Base-by-base conservation (phyloP, 2,797 vertebrate species). In the Hephaestus fuliginosus region DNA sequence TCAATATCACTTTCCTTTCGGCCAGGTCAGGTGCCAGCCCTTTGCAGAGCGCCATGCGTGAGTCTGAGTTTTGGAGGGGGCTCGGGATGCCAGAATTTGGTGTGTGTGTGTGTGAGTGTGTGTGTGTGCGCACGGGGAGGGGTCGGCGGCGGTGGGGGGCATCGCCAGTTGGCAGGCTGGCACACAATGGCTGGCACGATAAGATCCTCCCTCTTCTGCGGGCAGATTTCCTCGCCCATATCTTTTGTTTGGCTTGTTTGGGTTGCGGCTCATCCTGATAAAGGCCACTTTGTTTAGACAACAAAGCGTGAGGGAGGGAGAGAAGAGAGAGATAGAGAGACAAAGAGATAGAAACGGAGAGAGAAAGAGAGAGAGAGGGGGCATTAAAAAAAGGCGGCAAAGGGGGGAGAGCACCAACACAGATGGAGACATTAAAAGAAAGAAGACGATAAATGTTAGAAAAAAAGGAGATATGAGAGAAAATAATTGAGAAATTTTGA, bases 201-300 rank as follows among this genome's bases (percentile, higher is more conserved):
- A 91, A 93, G 91, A 91, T 92, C 90, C 92, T 90, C 83, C 84
- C 88, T 86, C 83, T 81, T 89, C 87, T 82, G 84, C 62, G 88
- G 90, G 90, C 91, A 92, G 86, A 89, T 93, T 90, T 92, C 90
- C 93, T 94, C 90, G 83, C 89, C 93, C 91, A 76, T 89, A 91
- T 94, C 92, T 95, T 94, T 95, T 94, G 91, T 92, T 93, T 90
- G 82, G 89, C 86, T 89, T 94, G 93, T 95, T 95, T 95, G 93
- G 92, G 94, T 94, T 94, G 93, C 83, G 67, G 92, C 90, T 92
- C 89, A 86, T 93, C 90, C 92, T 68, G 95, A 96, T 95, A 95
- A 95, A 95, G 89, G 87, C 90, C 87, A 90, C 90, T 93, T 95
- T 96, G 94, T 95, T 96, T 94, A 94, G 93, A 95, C 93, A 96